phyloP scores from a whole-genome alignment of 2,888 invertebrate species.

The Drosophila vallismaia region DNA sequence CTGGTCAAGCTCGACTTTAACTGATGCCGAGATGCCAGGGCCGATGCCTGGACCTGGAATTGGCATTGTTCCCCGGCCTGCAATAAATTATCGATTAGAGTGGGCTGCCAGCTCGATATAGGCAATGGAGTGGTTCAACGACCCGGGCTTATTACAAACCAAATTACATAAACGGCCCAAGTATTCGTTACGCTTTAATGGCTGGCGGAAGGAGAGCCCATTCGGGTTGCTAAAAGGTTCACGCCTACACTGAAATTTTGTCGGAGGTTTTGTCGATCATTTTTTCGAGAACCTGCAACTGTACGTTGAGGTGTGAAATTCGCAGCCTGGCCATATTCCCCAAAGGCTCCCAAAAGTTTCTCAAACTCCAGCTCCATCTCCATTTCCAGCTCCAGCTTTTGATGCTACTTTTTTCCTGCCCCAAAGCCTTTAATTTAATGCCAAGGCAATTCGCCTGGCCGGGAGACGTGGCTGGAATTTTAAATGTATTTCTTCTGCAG shows the following conservation, averaged over 20 bases:
- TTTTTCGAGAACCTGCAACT: constrained; percentile 36
- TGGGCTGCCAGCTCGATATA: constrained; percentile 49
- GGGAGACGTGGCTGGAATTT: constrained; percentile 67
- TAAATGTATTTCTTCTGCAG: constrained; percentile 58
- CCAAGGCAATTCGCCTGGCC: constrained; percentile 66
- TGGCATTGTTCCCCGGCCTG: constrained; percentile 62
- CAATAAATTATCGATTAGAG: constrained; percentile 83
- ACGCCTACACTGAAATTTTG: constrained; percentile 48
- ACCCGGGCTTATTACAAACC: constrained; percentile 48
- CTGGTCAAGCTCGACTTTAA: constrained; percentile 24
- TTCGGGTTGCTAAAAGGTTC: constrained; percentile 43
- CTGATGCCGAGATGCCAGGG: constrained; percentile 25
- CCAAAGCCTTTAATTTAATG: constrained; percentile 67
- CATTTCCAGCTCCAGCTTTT: constrained; percentile 9
- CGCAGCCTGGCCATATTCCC: constrained; percentile 66
- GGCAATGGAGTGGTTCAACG: constrained; percentile 49
- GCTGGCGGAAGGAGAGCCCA: constrained; percentile 11
- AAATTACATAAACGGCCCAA: constrained; percentile 38
- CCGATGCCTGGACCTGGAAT: constrained; percentile 24
- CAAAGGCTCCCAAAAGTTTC: constrained; percentile 46
- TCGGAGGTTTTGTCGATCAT: neutral
- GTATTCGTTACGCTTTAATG: constrained; percentile 51
- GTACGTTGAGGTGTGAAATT: constrained; percentile 65
- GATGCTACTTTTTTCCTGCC: constrained; percentile 29
- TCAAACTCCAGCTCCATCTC: constrained; percentile 16